Conservation (phyloP, 2,113 vertebrate genomes). For the Myanophis thanlyinensis region DNA sequence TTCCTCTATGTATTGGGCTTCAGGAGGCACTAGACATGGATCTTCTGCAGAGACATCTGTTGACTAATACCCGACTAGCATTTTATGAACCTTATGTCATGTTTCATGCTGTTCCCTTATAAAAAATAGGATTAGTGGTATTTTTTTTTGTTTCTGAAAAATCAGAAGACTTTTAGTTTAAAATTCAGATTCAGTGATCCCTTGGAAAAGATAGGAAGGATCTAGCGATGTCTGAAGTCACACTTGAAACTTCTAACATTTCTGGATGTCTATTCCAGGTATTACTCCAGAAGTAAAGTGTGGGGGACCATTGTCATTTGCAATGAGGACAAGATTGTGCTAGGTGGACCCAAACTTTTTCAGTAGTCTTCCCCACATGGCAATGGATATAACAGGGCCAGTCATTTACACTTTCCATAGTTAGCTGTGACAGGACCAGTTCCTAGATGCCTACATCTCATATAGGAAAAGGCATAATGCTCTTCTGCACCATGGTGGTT, state of each 20-base stretch:
- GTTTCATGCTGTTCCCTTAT: neutral
- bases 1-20: neutral
- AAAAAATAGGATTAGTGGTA: neutral
- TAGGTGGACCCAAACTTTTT: neutral
- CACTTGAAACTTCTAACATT: neutral
- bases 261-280: neutral
- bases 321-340: neutral
- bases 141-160: neutral
- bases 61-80: neutral
- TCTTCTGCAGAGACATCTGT: neutral
- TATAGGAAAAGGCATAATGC: neutral
- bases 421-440: neutral
- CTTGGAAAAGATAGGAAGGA: neutral
- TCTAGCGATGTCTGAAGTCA: neutral
- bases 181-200: neutral
- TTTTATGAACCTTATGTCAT: neutral
- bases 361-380: neutral
- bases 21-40: neutral
- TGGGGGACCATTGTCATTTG: neutral
- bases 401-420: neutral
- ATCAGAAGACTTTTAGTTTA: neutral
- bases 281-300: neutral
- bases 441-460: neutral
- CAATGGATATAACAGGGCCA: neutral
- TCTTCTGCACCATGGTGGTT: neutral